Evolutionary conservation across 2,113 vertebrate genomes (phyloP).

Genomic region (Anguilla japonica): DNA sequence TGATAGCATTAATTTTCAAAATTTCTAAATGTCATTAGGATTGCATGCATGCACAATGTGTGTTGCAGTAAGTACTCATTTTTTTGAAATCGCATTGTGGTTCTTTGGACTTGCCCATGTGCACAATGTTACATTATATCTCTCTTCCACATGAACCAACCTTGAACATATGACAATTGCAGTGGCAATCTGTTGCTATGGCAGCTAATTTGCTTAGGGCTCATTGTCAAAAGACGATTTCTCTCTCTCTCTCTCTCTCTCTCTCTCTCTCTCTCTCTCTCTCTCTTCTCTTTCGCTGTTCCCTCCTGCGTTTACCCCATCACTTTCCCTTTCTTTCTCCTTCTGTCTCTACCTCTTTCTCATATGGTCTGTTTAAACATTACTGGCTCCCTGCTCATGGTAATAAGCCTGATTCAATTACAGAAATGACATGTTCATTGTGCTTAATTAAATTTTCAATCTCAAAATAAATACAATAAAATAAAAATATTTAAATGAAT

Average conservation of each 20-base stretch:
- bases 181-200: conserved; percentile 59
- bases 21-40: no score
- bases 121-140: conserved; percentile 36
- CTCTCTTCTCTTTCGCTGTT: conserved; percentile 16
- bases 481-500: background rate
- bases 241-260: background rate
- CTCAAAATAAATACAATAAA: conserved; percentile 12
- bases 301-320: no score
- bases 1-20: no score
- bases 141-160: conserved; percentile 27
- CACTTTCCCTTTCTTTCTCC: background rate
- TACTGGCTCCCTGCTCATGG: background rate
- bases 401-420: conserved; percentile 33
- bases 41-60: no score
- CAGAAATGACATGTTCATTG: conserved; percentile 9
- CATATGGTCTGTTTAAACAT: background rate
- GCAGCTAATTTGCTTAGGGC: conserved; percentile 52
- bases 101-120: conserved; percentile 25
- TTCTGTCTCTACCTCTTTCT: background rate
- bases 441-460: conserved; percentile 13
- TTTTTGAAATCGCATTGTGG: no score
- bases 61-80: no score
- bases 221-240: conserved; percentile 29
- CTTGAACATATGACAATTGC: conserved; percentile 36
- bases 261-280: background rate